A percentile compares a stretch with the other conserved stretches of the same genome.
These are phyloP conservation scores for Athene cunicularia DNA, from an alignment of 2,113 vertebrate genomes.

Conservation along the genomic window DNA sequence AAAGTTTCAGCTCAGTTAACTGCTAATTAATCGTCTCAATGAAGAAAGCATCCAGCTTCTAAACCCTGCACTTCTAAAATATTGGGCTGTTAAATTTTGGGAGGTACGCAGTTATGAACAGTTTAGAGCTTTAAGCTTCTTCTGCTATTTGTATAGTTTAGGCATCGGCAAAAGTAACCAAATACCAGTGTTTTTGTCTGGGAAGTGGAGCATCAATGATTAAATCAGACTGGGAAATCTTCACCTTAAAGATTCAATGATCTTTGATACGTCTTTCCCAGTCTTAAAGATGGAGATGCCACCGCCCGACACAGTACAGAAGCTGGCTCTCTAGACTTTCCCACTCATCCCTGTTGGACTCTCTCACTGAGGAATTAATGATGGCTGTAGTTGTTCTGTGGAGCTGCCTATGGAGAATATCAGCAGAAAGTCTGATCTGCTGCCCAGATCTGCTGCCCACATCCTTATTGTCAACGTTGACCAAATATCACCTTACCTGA, in stretches of 20 bases:
- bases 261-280: background rate
- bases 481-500: background rate
- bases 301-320: background rate
- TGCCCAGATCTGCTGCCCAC: background rate
- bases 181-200: background rate
- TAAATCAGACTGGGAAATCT: background rate
- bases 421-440: background rate
- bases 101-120: background rate
- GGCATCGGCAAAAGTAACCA: background rate
- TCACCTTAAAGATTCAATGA: background rate
- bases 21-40: background rate
- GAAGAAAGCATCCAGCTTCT: background rate
- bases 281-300: background rate
- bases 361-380: background rate
- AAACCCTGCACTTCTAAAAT: background rate
- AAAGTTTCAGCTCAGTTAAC: background rate
- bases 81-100: background rate
- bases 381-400: too few relatives aligned
- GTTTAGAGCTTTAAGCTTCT: background rate
- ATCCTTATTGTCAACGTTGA: background rate
- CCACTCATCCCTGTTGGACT: background rate
- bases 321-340: background rate
- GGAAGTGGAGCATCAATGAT: background rate
- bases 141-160: background rate
- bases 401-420: background rate